These are phyloP conservation scores for Rhinella marina DNA, from an alignment of 2,797 vertebrate species.

Conservation along the genomic window DNA sequence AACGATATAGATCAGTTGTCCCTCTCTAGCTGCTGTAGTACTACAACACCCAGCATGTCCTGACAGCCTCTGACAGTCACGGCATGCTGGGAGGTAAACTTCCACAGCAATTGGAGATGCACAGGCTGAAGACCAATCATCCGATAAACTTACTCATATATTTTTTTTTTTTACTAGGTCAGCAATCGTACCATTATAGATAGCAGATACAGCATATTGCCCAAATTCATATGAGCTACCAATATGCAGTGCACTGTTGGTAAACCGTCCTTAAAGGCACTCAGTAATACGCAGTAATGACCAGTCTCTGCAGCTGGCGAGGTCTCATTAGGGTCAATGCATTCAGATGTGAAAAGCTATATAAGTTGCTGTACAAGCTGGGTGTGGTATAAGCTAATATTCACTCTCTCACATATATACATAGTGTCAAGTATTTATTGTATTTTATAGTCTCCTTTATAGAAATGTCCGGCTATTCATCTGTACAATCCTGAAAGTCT, in stretches of 20 bases:
- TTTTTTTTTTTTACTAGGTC: neutral
- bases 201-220: neutral
- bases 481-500: constrained; percentile 40
- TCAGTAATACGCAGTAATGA: neutral
- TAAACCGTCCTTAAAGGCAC: constrained; percentile 2
- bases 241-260: neutral
- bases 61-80: neutral
- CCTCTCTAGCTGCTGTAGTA: neutral
- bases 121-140: neutral
- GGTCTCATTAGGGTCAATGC: neutral
- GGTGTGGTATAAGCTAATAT: constrained; percentile 27
- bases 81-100: neutral
- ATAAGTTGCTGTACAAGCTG: neutral
- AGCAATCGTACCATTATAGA: constrained; percentile 19
- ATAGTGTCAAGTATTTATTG: constrained; percentile 46
- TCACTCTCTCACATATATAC: constrained; percentile 44
- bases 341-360: constrained; percentile 4
- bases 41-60: neutral
- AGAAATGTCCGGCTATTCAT: constrained; percentile 10
- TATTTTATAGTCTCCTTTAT: constrained; percentile 20
- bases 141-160: neutral
- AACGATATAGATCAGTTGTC: neutral
- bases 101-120: neutral
- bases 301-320: neutral
- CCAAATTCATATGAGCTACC: neutral